Conservation (phyloP, 2,888 invertebrate genomes). For the Aethes cnicana region DNA sequence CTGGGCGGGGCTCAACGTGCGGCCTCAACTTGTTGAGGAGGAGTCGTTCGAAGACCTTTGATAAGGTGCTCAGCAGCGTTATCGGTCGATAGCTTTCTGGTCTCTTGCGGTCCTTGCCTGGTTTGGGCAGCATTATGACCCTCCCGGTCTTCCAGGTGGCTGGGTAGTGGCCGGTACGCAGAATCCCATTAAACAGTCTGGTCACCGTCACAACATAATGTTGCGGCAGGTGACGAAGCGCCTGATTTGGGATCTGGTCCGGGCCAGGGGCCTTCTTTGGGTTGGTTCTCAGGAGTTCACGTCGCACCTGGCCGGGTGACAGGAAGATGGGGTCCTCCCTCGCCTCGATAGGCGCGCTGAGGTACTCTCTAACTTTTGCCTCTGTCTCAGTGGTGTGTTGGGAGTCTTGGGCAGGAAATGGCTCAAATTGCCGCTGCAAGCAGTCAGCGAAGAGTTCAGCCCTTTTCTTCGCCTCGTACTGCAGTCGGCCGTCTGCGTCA, state of each 20-base stretch:
- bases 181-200: conserved; percentile 33
- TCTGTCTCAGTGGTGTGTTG: too few species aligned
- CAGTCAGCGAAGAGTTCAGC: neutral
- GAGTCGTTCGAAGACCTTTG: neutral
- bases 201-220: conserved; percentile 26
- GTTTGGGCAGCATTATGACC: conserved; percentile 35
- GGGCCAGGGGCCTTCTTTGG: conserved; percentile 35
- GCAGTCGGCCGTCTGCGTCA: neutral
- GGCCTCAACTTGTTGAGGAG: too few species aligned
- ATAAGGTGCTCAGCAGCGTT: conserved; percentile 13
- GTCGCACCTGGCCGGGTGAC: too few species aligned
- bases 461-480: neutral
- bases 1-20: too few species aligned
- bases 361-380: neutral
- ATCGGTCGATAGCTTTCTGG: conserved; percentile 35
- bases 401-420: neutral
- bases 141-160: conserved; percentile 26
- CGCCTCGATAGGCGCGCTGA: neutral
- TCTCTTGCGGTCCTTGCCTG: conserved; percentile 29
- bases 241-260: conserved; percentile 31
- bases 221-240: conserved; percentile 30
- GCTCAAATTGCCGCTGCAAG: neutral
- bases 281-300: too few species aligned
- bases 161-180: conserved; percentile 36
- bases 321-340: too few species aligned